Evolutionary conservation across 2,113 vertebrate genomes (phyloP).

Genomic region (Columba janthina): DNA sequence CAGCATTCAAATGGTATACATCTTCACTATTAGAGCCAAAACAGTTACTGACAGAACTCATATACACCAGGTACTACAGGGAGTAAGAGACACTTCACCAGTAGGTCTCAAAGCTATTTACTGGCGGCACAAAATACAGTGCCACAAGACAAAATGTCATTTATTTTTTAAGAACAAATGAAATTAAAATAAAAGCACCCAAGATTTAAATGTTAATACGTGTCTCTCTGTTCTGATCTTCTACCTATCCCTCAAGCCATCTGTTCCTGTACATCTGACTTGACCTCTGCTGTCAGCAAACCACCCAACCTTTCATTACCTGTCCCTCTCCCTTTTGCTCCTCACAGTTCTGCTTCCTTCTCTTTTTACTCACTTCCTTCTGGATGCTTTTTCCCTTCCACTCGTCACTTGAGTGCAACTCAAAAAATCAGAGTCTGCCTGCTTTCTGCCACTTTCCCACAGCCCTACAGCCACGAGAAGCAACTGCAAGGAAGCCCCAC

Average conservation of each 20-base stretch:
- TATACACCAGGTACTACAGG: not conserved
- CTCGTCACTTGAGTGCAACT: not conserved
- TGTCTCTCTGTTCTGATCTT: not conserved
- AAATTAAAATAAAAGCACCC: not conserved
- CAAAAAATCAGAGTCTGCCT: not conserved
- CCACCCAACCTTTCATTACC: not conserved
- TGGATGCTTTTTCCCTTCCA: not conserved
- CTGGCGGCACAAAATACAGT: not conserved
- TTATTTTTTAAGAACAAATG: not conserved
- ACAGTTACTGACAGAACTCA: not conserved
- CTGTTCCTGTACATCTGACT: not conserved
- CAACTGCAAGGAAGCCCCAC: not conserved
- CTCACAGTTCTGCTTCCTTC: not conserved
- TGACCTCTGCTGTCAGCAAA: not conserved
- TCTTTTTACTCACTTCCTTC: not conserved
- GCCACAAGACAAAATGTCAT: not conserved
- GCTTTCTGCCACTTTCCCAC: not conserved
- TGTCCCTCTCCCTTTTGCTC: not conserved
- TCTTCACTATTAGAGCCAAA: not conserved
- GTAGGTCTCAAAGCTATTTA: not conserved
- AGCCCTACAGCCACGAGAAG: not conserved
- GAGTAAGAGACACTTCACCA: not conserved
- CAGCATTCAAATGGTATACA: not conserved
- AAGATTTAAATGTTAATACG: not conserved
- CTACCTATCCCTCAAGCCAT: not conserved